Evolutionary conservation across 2,797 vertebrate genomes (phyloP).

Genomic region (Brachymystax lenok): DNA sequence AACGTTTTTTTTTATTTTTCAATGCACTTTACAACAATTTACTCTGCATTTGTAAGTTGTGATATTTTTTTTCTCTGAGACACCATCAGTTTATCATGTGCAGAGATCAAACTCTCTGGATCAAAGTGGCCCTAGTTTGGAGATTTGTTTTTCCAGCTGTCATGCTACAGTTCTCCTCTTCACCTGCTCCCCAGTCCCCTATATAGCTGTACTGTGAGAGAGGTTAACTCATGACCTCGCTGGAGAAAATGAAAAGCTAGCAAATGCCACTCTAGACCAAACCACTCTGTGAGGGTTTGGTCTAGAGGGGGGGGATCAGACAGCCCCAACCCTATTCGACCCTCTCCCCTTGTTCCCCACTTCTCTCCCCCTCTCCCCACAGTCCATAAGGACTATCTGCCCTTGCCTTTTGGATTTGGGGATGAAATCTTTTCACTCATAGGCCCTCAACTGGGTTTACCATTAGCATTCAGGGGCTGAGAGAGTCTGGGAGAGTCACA

Average conservation of each 20-base stretch:
- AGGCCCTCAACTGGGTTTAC: slow-evolving; percentile 18
- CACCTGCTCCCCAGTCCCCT: slow-evolving; percentile 1
- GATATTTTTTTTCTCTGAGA: background rate
- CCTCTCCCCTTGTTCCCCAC: background rate
- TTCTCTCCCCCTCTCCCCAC: background rate
- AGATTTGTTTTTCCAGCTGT: background rate
- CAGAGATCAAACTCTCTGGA: slow-evolving; percentile 2
- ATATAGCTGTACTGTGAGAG: slow-evolving; percentile 27
- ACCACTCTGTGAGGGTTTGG: background rate
- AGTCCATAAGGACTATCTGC: background rate
- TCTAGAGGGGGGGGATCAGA: background rate
- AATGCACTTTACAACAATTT: background rate
- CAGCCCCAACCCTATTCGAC: slow-evolving; percentile 39
- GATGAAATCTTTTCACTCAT: slow-evolving; percentile 28
- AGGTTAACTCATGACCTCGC: slow-evolving; percentile 36
- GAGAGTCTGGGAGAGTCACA: slow-evolving; percentile 21
- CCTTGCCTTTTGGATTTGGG: slow-evolving; percentile 1
- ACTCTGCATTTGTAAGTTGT: background rate
- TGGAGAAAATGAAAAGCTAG: slow-evolving; percentile 29
- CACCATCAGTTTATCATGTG: background rate
- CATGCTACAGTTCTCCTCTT: background rate
- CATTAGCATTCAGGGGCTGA: slow-evolving; percentile 52
- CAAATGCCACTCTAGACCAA: slow-evolving; percentile 9
- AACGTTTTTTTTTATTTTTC: background rate
- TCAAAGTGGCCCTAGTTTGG: background rate